Base-by-base conservation (phyloP, 2,113 vertebrate genomes). In the Ranitomeya imitator region DNA sequence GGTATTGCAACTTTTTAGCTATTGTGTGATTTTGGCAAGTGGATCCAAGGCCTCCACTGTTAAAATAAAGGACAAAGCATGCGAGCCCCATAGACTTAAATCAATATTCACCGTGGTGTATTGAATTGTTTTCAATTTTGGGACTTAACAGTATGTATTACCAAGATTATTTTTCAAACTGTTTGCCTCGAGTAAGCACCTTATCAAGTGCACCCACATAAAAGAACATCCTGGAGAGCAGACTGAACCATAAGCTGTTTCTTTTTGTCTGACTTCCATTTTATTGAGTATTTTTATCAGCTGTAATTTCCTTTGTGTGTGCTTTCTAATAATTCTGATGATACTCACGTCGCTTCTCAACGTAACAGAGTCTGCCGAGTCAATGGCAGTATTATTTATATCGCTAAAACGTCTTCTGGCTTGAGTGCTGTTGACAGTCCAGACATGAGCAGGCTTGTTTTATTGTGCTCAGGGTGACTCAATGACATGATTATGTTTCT, bases 271-370 rank as follows among this genome's bases (percentile, higher is more conserved):
- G 13, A 21, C 52, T 79, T 23, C 55, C 13, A 26, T 57, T 80
- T 31, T 80, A 80, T 60, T 23, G 23, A 7, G 23, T 31, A 31
- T 26, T 79, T 52, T 57, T 59, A 79, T 80, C 79, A 80, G 23
- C 57, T 80, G 54, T 80, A 81, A 81, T 81, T 61, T 81, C 79
- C 79, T 80, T 37, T 63, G 79, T 81, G 26, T 23, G 18, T 19
- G 79, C 79, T 81, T 63, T 61, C 57, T 81, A 61, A 63, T 45
- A 81, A 81, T 61, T 63, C 61, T 81, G 26, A 61, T 61, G 59
- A 55, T 19, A 54, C 6, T 61, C 79, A 61, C 31, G 11, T 12
- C 7, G 26, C 16, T 31, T 31, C 15, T 60, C 23, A 61, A 61
- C 79, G 18, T 14, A 81, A 37, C 55, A 31, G 45, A 78, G 57